These are phyloP conservation scores for Guaruba guarouba DNA, from an alignment of 2,113 vertebrate species.

Conservation along the genomic window DNA sequence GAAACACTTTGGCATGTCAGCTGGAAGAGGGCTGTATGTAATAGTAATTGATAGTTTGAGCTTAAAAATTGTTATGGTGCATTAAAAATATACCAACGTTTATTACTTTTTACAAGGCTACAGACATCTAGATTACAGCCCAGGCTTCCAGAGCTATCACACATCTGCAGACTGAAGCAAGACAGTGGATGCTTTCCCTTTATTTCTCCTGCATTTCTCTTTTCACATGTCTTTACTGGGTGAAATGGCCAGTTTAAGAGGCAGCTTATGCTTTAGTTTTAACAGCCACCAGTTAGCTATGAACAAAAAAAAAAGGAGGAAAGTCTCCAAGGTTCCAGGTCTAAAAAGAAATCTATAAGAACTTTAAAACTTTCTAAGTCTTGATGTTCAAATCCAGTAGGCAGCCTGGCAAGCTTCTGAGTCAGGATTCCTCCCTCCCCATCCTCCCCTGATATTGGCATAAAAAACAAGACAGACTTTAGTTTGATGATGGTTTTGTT, in stretches of 20 bases:
- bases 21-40: neutral
- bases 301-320: neutral
- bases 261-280: neutral
- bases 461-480: conserved; percentile 26
- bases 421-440: neutral
- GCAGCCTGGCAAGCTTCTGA: neutral
- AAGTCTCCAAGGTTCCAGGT: neutral
- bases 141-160: neutral
- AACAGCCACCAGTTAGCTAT: neutral
- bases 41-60: conserved; percentile 49
- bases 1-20: conserved; percentile 3
- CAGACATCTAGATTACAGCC: conserved; percentile 26
- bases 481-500: conserved; percentile 7
- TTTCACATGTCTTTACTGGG: neutral
- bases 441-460: neutral
- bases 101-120: conserved; percentile 45
- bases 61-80: conserved; percentile 59
- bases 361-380: neutral
- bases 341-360: neutral
- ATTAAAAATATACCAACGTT: conserved; percentile 55
- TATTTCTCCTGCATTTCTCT: neutral
- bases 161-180: neutral
- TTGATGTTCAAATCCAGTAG: neutral
- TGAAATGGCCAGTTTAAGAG: neutral
- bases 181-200: neutral